Evolutionary conservation across 2,113 vertebrate genomes (phyloP).

Genomic region (Mixornis gularis): DNA sequence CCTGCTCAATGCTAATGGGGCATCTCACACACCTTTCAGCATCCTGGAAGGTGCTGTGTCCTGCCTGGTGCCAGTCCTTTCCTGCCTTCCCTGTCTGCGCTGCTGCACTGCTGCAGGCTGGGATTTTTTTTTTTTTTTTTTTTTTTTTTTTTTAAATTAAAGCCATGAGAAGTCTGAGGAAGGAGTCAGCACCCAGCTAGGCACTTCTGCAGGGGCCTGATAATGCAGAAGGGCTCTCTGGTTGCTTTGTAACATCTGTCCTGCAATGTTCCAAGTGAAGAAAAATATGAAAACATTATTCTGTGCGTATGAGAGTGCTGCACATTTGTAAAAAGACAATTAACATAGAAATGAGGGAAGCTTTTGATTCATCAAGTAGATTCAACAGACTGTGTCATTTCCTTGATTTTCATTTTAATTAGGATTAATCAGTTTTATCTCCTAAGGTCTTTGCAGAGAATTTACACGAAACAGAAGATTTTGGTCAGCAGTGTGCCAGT

Average conservation of each 20-base stretch:
- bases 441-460: conserved; percentile 18
- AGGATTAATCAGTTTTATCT: conserved; percentile 62
- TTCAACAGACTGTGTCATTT: conserved; percentile 59
- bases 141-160: background rate
- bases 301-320: background rate
- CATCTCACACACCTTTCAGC: background rate
- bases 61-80: background rate
- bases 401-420: conserved; percentile 60
- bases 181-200: background rate
- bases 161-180: background rate
- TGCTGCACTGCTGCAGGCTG: background rate
- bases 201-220: background rate
- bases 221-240: background rate
- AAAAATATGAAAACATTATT: conserved; percentile 37
- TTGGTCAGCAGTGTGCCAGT: conserved; percentile 18
- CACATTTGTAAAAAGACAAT: conserved; percentile 52
- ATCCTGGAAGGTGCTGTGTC: background rate
- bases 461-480: conserved; percentile 24
- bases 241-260: conserved; percentile 24
- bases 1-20: background rate
- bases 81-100: background rate
- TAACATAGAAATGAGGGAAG: conserved; percentile 55
- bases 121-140: background rate
- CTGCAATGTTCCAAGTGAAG: background rate
- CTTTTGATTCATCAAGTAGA: conserved; percentile 60